Evolutionary conservation across 2,797 vertebrate genomes (phyloP), one percentile per base, ranked within the genome.

Genomic region (Vultur gryphus): DNA sequence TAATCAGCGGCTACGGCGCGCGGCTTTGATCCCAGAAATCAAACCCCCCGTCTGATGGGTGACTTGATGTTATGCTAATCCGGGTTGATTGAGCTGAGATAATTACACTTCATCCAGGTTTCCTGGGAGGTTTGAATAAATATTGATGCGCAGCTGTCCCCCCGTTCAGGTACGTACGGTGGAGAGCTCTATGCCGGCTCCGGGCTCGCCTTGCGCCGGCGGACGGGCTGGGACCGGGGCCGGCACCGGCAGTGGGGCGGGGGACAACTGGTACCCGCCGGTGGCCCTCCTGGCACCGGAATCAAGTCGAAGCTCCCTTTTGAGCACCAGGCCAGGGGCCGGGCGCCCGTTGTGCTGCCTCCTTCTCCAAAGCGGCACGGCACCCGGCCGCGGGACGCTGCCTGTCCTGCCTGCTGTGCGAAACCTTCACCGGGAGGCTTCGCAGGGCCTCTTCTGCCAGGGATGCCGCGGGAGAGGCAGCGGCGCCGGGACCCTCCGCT

Each of bases 61-160:
- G 96, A 96, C 97, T 98, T 73, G 91, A 95, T 95, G 96, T 62
- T 97, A 97, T 96, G 97, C 96, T 98, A 98, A 98, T 98, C 97
- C 49, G 13, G 97, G 93, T 64, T 98, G 98, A 98, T 96, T 97
- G 98, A 97, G 98, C 97, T 83, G 96, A 97, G 97, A 97, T 98
- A 98, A 98, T 98, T 97, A 97, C 95, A 91, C 97, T 98, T 95
- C 97, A 96, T 94, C 96, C 97, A 95, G 96, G 92, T 96, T 98
- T 97, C 97, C 98, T 91, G 97, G 97, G 98, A 98, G 89, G 95
- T 97, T 87, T 37, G 87, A 96, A 97, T 98, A 97, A 97, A 97
- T 97, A 97, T 97, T 96, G 97, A 98, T 97, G 97, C 95, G 28
- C 98, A 98, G 97, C 97, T 97, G 97, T 97, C 97, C 98, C 76